Evolutionary conservation across 2,888 invertebrate species (phyloP), one percentile per base, ranked within the genome.

Genomic region (Dorcus parallelipipedus): DNA sequence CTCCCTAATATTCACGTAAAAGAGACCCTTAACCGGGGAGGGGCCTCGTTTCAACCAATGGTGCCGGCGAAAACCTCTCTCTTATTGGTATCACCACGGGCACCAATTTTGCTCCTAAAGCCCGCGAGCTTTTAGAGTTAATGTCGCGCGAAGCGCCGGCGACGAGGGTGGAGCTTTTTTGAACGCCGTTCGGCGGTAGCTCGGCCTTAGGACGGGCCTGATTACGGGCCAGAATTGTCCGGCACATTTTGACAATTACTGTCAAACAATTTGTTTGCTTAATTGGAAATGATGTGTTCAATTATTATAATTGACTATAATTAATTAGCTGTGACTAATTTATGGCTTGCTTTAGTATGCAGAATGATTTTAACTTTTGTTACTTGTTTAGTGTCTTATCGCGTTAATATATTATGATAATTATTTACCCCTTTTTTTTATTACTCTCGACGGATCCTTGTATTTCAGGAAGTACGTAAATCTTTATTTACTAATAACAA

Each of bases 41-140:
- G 79, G 76, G 78, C 80, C 79, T 78, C 78, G 79, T 80, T 81
- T 81, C 82, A 80, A 83, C 85, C 85, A 84, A 85, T 85, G 82
- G 80, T 81, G 79, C 79, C 79, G 79, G 80, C 80, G 81, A 81
- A 81, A 80, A 79, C 80, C 80, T 80, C 79, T 80, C 81, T 80
- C 81, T 82, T 78, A 83, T 84, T 83, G 83, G 84, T 80, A 60
- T 66, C 51, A 8, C 45, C 47, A 41, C 8, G 23, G 47, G 23
- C 9, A 10, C 20, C 54, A 38, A 52, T 9, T 56, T 23, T 45
- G 14, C 48, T n/a, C 56, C 53, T 48, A 57, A 63, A 53, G 17
- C 53, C 26, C 26, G 9, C 39, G 38, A 9, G 52, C 39, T 52
- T 41, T 41, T 38, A 38, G 23, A 3, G 56, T 52, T 55, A 49